Evolutionary conservation across 2,113 vertebrate genomes (phyloP).

Genomic region (Cacatua alba): DNA sequence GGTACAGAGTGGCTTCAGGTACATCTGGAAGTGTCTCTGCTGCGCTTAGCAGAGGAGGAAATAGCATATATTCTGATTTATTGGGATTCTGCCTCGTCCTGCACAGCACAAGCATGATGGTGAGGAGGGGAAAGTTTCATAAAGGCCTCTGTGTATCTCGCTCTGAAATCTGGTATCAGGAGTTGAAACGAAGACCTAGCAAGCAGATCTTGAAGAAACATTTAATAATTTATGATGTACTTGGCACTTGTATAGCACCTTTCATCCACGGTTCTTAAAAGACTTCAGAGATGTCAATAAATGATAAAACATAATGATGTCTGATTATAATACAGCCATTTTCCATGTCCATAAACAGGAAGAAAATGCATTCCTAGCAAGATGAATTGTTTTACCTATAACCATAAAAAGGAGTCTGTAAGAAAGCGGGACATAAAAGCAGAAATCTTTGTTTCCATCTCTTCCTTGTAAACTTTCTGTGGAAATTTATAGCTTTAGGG

Average conservation of each 20-base stretch:
- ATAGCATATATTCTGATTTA: background rate
- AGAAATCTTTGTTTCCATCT: background rate
- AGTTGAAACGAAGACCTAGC: background rate
- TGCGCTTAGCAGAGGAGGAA: background rate
- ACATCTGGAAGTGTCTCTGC: rapidly evolving
- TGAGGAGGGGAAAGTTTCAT: background rate
- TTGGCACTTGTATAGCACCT: constrained; percentile 7
- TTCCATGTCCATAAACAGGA: background rate
- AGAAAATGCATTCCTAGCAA: background rate
- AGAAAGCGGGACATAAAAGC: background rate
- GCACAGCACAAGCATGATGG: background rate
- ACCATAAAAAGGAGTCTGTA: background rate
- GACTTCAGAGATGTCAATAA: constrained; percentile 33
- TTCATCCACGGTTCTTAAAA: constrained; percentile 37
- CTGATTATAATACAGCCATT: constrained; percentile 3
- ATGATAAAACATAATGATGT: background rate
- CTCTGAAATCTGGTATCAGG: background rate
- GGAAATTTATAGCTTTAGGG: background rate
- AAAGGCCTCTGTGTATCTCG: background rate
- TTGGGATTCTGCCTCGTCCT: background rate
- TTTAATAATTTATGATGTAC: constrained; percentile 26
- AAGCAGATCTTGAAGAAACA: constrained; percentile 4
- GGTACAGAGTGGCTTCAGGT: background rate
- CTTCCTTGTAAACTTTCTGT: background rate
- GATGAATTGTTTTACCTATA: background rate